A percentile compares a stretch with the other conserved stretches of the same genome.
Conservation (phyloP, 2,797 vertebrate genomes). For the Myotis planiceps region DNA sequence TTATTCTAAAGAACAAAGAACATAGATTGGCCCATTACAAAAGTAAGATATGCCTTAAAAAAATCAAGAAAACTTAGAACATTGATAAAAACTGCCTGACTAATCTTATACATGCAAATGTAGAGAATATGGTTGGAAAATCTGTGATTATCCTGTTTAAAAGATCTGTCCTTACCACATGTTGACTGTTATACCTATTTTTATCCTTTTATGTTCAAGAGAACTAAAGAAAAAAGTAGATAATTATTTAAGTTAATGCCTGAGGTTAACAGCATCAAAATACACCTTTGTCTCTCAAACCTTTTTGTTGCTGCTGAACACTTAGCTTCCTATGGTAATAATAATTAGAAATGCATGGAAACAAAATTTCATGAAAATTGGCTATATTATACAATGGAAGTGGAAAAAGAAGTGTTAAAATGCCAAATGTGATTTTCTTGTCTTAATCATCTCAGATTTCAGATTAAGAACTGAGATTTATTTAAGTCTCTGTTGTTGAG, state of each 20-base stretch:
- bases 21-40: not conserved
- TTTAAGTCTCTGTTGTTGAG: conserved; percentile 76
- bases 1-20: not conserved
- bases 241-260: not conserved
- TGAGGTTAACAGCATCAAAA: not conserved
- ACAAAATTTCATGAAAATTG: conserved; percentile 36
- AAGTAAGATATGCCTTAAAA: not conserved
- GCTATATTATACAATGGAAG: not conserved
- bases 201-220: conserved; percentile 10
- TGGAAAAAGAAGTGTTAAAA: conserved; percentile 49
- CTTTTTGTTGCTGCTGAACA: not conserved
- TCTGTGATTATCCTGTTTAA: not conserved
- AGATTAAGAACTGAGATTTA: conserved; percentile 68
- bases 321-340: not conserved
- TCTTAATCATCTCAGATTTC: conserved; percentile 72
- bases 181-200: not conserved
- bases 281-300: not conserved
- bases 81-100: not conserved
- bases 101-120: not conserved
- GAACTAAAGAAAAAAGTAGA: not conserved
- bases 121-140: not conserved
- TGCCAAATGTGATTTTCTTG: conserved; percentile 65
- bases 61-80: not conserved
- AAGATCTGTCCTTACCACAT: not conserved
- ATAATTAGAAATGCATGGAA: not conserved